Percentiles rank a stretch among this genome's conserved stretches.
These are phyloP conservation scores for Pangasius sanitwongsei DNA, from an alignment of 2,797 vertebrate species.

Conservation along the genomic window DNA sequence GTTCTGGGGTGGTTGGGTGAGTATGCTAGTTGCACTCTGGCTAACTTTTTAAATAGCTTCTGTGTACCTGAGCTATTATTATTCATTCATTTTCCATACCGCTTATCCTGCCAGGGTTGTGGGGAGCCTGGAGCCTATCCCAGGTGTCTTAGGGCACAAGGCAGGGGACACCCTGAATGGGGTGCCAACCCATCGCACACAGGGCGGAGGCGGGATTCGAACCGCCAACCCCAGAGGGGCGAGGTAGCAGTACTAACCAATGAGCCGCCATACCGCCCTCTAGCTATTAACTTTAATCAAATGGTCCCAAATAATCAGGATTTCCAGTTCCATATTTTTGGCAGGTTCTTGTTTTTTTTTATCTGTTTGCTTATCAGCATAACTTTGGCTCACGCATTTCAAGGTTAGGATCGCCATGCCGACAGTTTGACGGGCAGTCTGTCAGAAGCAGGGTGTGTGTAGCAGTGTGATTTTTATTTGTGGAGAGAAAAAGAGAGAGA, in stretches of 20 bases:
- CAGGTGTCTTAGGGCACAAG: too few relatives aligned
- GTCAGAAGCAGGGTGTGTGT: constrained; percentile 85
- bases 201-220: too few relatives aligned
- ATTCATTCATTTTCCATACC: too few relatives aligned
- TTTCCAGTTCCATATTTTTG: background rate
- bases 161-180: too few relatives aligned
- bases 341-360: background rate
- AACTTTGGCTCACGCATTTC: constrained; percentile 87
- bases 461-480: constrained; percentile 82
- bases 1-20: background rate
- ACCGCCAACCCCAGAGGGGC: too few relatives aligned
- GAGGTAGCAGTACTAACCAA: too few relatives aligned
- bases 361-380: constrained; percentile 77
- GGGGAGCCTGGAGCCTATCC: too few relatives aligned
- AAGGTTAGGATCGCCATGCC: constrained; percentile 70
- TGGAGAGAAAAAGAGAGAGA: constrained; percentile 55
- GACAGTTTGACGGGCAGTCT: constrained; percentile 93
- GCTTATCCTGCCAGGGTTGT: too few relatives aligned
- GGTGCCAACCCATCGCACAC: too few relatives aligned
- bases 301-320: background rate
- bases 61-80: background rate
- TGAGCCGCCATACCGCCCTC: too few relatives aligned
- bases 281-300: background rate
- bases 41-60: background rate
- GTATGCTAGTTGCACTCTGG: background rate